phyloP scores from a whole-genome alignment of 2,113 vertebrate genomes.

The Pomatorhinus ruficollis region DNA sequence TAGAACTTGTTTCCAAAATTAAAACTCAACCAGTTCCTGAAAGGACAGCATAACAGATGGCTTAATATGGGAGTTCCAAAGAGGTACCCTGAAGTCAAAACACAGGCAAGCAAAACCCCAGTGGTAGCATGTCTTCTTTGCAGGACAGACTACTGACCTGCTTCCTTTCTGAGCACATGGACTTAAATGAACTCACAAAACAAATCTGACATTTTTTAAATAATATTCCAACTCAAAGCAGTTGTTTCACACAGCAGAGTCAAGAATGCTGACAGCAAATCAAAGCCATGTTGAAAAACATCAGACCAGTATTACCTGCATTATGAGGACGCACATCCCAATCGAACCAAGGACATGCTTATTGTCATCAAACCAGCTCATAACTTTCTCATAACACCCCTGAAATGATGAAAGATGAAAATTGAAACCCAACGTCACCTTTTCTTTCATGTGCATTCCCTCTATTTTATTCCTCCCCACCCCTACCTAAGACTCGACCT shows the following conservation, averaged over 20 bases:
- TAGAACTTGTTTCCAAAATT: neutral
- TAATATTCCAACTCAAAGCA: neutral
- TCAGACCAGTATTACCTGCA: slow-evolving; percentile 82
- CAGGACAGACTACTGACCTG: neutral
- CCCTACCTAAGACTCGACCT: neutral
- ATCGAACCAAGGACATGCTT: slow-evolving; percentile 91
- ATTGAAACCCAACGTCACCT: neutral
- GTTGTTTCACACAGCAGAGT: neutral
- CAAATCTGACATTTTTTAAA: neutral
- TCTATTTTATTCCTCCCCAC: neutral
- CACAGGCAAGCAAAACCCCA: neutral
- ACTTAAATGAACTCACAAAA: neutral
- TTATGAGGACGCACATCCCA: slow-evolving; percentile 92
- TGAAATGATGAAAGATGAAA: slow-evolving; percentile 62
- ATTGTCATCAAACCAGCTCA: slow-evolving; percentile 92
- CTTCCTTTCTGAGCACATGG: neutral
- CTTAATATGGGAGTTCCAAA: neutral
- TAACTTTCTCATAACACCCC: slow-evolving; percentile 95
- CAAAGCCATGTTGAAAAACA: neutral
- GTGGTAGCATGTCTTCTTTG: neutral
- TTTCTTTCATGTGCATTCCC: neutral
- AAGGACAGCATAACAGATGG: neutral
- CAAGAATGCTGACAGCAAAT: neutral
- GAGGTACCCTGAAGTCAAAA: neutral
- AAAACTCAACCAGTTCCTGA: neutral